A percentile compares a stretch with the other conserved stretches of the same genome.
Evolutionary conservation across 2,888 invertebrate genomes (phyloP).

Genomic region (Drosophila macrothrix): DNA sequence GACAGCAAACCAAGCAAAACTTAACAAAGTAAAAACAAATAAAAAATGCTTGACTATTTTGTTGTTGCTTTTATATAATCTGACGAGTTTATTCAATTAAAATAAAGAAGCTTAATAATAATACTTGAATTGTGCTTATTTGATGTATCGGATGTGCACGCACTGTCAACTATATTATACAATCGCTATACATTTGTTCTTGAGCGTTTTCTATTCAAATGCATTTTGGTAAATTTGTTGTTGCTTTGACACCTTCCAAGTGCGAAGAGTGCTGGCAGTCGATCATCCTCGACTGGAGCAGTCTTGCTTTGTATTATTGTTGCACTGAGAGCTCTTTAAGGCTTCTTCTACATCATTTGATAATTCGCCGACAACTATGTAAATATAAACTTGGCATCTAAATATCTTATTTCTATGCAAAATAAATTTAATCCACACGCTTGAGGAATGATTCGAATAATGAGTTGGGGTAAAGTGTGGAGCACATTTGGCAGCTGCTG

Average conservation of each 20-base stretch:
- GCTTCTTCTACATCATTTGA: not conserved
- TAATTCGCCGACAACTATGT: not conserved
- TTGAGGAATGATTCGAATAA: conserved; percentile 5
- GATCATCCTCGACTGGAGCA: not conserved
- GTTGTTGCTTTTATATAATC: not conserved
- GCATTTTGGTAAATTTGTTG: not conserved
- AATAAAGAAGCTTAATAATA: not conserved
- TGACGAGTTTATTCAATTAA: not conserved
- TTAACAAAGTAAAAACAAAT: not conserved
- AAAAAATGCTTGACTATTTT: not conserved
- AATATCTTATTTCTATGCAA: conserved; percentile 14
- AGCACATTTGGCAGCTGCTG: conserved; percentile 60
- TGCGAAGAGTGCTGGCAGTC: not conserved
- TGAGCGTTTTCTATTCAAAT: not conserved
- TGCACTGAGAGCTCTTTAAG: not conserved
- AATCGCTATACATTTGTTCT: not conserved
- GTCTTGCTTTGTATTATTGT: not conserved
- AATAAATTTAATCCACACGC: conserved; percentile 4
- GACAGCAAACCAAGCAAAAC: not conserved
- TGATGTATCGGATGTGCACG: not conserved
- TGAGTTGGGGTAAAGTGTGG: not conserved
- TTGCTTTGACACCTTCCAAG: not conserved
- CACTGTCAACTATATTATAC: not conserved
- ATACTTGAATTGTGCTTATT: not conserved
- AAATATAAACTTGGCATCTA: not conserved